These are phyloP conservation scores for Trypoxylus dichotomus DNA, from an alignment of 1,140 invertebrate species.

Conservation along the genomic window DNA sequence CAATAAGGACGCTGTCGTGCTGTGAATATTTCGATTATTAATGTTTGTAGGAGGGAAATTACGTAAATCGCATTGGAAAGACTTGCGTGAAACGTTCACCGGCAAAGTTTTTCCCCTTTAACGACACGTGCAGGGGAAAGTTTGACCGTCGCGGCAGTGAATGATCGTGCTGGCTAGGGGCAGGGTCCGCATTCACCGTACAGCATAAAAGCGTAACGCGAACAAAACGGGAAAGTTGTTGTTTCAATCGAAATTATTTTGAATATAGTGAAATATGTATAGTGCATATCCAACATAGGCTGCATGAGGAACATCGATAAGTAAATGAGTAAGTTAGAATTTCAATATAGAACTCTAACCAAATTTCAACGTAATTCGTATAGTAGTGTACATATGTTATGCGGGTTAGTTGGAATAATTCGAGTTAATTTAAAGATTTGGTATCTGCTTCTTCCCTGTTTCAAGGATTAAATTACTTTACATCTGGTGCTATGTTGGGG, in stretches of 20 bases:
- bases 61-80: slow-evolving; percentile 8
- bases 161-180: not conserved
- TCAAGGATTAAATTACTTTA: too few species aligned
- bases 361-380: too few species aligned
- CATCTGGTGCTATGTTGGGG: too few species aligned
- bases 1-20: not conserved
- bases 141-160: slow-evolving; percentile 1
- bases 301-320: not conserved
- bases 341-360: too few species aligned
- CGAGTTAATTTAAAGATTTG: too few species aligned
- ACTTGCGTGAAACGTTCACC: slow-evolving; percentile 7
- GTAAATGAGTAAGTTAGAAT: not conserved
- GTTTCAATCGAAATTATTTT: not conserved
- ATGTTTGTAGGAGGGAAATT: slow-evolving; percentile 12
- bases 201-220: not conserved
- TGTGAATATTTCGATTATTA: slow-evolving; percentile 23
- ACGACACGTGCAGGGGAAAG: not conserved
- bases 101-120: not conserved
- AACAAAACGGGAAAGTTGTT: not conserved
- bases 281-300: not conserved
- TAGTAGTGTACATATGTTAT: too few species aligned
- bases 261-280: not conserved
- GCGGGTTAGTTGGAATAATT: too few species aligned
- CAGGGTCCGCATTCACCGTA: not conserved
- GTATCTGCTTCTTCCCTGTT: too few species aligned